Evolutionary conservation across 2,888 invertebrate species (phyloP).

Genomic region (Phasia obesa): DNA sequence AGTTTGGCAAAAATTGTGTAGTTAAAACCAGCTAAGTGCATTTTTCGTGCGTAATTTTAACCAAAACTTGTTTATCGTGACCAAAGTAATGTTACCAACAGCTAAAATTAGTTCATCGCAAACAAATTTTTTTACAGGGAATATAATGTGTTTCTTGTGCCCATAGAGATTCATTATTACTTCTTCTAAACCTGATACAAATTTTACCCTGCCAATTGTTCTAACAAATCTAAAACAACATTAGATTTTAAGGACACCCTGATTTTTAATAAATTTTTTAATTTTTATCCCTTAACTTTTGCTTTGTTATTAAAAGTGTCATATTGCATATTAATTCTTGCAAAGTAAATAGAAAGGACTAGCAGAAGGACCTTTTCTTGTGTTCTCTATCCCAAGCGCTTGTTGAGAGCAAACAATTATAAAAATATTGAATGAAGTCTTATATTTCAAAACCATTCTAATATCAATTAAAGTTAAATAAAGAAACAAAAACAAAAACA

Average conservation of each 20-base stretch:
- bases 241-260: background rate
- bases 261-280: conserved; percentile 42
- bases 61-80: too few relatives aligned
- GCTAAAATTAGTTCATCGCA: too few relatives aligned
- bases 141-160: too few relatives aligned
- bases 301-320: conserved; percentile 50
- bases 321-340: conserved; percentile 52
- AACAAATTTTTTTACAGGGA: too few relatives aligned
- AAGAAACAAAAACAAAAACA: conserved; percentile 23
- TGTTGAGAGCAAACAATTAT: conserved; percentile 42
- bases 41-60: too few relatives aligned
- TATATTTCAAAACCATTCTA: conserved; percentile 53
- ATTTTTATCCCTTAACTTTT: conserved; percentile 32
- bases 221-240: background rate
- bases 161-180: too few relatives aligned
- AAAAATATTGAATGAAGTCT: conserved; percentile 59
- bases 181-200: background rate
- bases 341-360: conserved; percentile 12
- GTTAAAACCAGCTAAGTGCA: too few relatives aligned
- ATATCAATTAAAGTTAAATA: conserved; percentile 62
- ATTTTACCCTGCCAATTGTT: background rate
- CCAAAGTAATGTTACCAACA: too few relatives aligned
- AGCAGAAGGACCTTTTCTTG: conserved; percentile 22
- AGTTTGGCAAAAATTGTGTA: too few relatives aligned
- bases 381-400: background rate